Base-by-base conservation (phyloP, 2,797 vertebrate species). In the Malurus leucopterus region DNA sequence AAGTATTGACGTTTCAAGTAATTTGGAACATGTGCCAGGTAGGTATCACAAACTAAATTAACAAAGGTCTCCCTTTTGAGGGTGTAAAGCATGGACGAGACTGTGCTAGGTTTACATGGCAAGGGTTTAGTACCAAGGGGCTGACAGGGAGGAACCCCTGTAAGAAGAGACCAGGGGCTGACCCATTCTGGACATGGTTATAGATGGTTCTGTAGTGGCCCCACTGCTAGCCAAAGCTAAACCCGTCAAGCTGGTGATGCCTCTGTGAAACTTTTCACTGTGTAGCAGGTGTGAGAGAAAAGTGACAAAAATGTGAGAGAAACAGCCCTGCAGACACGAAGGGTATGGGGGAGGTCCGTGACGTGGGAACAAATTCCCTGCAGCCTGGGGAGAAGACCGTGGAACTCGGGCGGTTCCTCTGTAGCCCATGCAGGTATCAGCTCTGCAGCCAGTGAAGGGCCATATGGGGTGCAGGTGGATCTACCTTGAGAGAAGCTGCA, bases 401-500 rank as follows among this genome's bases (percentile, higher is more conserved):
- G 54, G 19, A 59, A 53, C 22, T 55, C 14, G 6, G 9, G 38
- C 34, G 21, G 40, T 62, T 49, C 8, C 11, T 68, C 32, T 29
- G 32, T 38, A 49, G 19, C 27, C 23, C 34, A 10, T 8, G 11
- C 15, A 54, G 9, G 16, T 54, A 11, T 18, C 36, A 73, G 41
- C 41, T 47, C 40, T 74, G 47, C 47, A 88, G 54, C 30, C 43
- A 43, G 5, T 36, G 32, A 54, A 70, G 30, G 47, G 22, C 9
- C 36, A 13, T 11, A 17, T 34, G 26, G 46, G 32, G 8, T 59
- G 41, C n/a, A 49, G 34, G 64, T 85, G 23, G 27, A 43, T 30
- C 27, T 74, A 4, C 14, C 2, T 20, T 15, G 36, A 41, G 32
- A 41, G 24, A 65, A 30, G 21, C 36, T 65, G 63, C 0, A 0